Conservation (phyloP, 2,888 invertebrate genomes). For the Malachius bipustulatus region DNA sequence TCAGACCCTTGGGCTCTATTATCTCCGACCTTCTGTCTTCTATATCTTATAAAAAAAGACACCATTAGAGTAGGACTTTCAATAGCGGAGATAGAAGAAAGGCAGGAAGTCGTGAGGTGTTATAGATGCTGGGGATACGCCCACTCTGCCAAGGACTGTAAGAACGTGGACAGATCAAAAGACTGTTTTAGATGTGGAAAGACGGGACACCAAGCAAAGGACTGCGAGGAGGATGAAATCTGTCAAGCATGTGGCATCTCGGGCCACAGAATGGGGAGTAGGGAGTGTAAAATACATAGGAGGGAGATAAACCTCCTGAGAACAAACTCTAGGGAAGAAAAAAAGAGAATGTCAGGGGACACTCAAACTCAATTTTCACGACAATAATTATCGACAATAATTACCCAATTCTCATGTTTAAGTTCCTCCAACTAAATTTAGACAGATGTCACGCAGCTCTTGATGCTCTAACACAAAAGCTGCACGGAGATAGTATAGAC, state of each 20-base stretch:
- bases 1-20: too few relatives aligned
- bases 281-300: background rate
- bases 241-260: constrained; percentile 3
- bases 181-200: constrained; percentile 5
- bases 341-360: too few relatives aligned
- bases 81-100: background rate
- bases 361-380: too few relatives aligned
- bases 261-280: background rate
- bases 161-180: constrained; percentile 3
- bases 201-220: constrained; percentile 7
- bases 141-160: background rate
- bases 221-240: background rate
- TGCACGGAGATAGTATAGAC: too few relatives aligned
- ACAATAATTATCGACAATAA: too few relatives aligned
- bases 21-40: too few relatives aligned
- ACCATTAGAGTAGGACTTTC: constrained; percentile 4
- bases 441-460: too few relatives aligned
- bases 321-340: too few relatives aligned
- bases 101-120: constrained; percentile 2
- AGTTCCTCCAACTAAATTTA: too few relatives aligned
- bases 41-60: too few relatives aligned
- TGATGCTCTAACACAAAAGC: too few relatives aligned
- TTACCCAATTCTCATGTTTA: too few relatives aligned
- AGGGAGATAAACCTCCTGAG: background rate
- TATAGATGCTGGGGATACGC: constrained; percentile 7